Base-by-base conservation (phyloP, 2,797 vertebrate species). In the Gymnoscopelus microlampas region DNA sequence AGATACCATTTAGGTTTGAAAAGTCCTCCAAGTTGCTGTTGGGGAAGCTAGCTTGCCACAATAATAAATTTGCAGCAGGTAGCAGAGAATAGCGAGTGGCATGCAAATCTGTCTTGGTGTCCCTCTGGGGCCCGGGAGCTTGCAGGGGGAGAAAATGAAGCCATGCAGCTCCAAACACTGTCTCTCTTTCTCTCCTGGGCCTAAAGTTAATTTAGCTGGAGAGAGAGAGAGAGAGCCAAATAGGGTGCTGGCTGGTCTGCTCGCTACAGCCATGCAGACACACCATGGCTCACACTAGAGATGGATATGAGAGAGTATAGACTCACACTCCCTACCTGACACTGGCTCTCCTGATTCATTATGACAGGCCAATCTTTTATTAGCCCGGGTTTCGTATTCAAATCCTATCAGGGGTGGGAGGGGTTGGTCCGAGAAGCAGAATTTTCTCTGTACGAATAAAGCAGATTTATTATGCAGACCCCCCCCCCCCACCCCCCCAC, bases 341-440 rank as follows among this genome's bases (percentile, higher is more conserved):
- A 93, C 84, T 74, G 89, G 81, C 73, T 82, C 86, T 82, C 79
- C 82, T 94, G 92, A 94, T 94, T 94, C 91, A 94, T 94, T 93
- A 91, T 92, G 93, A 93, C 93, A 93, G 93, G 85, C 80, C 92
- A 92, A 93, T 94, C 92, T 95, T 94, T 94, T 94, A 94, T 94
- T 93, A 94, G 93, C 90, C 90, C 70, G 81, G 83, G 84, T 83
- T 89, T 92, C 88, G 77, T 92, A 87, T 93, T 93, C 91, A 93
- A 93, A 94, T 87, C 91, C 87, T 87, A 93, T 91, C 89, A 89
- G 70, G 74, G 62, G 68, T 74, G 11, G 47, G 85, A 88, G 86
- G 85, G 85, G 87, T 82, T 80, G 39, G 8, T 44, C 39, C 39
- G 83, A 89, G 80, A 92, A 89, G 87, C 83, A 78, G 87, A 89